A percentile compares a stretch with the other conserved stretches of the same genome.
Evolutionary conservation across 2,888 invertebrate genomes (phyloP).

Genomic region (Chaitophorus viminalis): DNA sequence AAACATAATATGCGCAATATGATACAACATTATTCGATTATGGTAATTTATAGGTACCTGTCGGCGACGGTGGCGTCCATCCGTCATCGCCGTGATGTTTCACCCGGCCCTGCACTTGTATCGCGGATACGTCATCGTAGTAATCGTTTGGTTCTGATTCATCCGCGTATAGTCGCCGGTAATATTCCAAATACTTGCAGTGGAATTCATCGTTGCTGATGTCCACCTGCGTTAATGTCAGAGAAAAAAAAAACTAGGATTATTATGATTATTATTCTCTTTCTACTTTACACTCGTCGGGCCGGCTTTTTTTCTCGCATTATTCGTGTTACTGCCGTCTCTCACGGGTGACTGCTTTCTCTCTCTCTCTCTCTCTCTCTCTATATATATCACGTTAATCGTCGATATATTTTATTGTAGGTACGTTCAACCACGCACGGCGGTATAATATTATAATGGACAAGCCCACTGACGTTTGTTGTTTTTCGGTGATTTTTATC

Average conservation of each 20-base stretch:
- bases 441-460: background rate
- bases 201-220: constrained; percentile 59
- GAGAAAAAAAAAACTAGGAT: constrained; percentile 20
- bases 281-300: background rate
- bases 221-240: constrained; percentile 12
- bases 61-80: background rate
- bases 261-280: background rate
- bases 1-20: too few species aligned
- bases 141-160: constrained; percentile 8
- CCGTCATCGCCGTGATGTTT: background rate
- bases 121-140: constrained; percentile 22
- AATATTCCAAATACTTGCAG: constrained; percentile 59
- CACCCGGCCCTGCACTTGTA: background rate
- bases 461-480: background rate
- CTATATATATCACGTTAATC: background rate
- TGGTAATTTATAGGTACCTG: background rate
- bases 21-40: too few species aligned
- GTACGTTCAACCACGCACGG: background rate
- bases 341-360: background rate
- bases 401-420: background rate
- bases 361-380: background rate
- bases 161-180: constrained; percentile 43
- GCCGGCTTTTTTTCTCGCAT: background rate
- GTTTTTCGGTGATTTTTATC: constrained; percentile 3
- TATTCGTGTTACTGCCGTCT: background rate